phyloP scores from a whole-genome alignment of 2,888 invertebrate genomes.

The Heliconius sara region DNA sequence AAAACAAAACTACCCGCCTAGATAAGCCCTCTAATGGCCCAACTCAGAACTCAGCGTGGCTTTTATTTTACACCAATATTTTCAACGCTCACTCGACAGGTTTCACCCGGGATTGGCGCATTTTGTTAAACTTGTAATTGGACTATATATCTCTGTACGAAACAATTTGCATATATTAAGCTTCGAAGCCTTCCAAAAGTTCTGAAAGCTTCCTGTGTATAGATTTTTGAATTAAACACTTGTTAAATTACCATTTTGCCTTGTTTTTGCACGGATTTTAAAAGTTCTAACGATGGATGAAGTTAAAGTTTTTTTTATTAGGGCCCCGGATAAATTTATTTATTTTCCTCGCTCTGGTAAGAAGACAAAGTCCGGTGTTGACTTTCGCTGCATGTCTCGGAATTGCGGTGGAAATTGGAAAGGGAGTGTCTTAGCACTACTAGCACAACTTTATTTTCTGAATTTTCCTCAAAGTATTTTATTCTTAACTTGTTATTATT shows the following conservation, averaged over 20 bases:
- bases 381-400: no score
- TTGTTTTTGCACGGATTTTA: constrained; percentile 8
- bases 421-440: no score
- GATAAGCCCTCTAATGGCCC: constrained; percentile 36
- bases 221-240: constrained; percentile 22
- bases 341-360: no score
- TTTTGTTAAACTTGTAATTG: constrained; percentile 49
- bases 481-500: no score
- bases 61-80: constrained; percentile 50
- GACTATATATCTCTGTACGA: constrained; percentile 45
- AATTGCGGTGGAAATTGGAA: no score
- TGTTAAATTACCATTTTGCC: constrained; percentile 23
- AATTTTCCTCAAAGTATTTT: no score
- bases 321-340: no score
- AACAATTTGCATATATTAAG: constrained; percentile 43
- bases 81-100: constrained; percentile 46
- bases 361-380: no score
- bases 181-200: constrained; percentile 29
- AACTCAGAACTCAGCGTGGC: constrained; percentile 39
- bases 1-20: not conserved
- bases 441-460: no score
- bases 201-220: constrained; percentile 23
- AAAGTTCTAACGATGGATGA: not conserved
- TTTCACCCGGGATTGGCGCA: constrained; percentile 45
- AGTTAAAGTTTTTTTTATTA: no score